phyloP scores from a whole-genome alignment of 2,797 vertebrate genomes.

The Glossophaga mutica region DNA sequence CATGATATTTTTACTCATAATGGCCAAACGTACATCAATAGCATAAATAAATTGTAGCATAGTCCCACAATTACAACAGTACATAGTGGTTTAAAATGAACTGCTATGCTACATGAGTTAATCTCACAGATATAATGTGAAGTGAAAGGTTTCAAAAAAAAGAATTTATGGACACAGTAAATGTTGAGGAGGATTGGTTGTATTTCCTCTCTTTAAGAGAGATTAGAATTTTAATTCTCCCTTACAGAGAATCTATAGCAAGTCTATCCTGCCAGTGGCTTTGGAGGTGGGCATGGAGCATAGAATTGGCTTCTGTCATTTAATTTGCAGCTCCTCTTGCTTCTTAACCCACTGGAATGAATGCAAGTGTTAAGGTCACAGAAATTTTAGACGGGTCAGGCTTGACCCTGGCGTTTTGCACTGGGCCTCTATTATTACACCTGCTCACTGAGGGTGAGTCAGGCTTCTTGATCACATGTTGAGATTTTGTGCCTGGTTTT shows the following conservation, averaged over 20 bases:
- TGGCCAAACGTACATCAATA: not conserved
- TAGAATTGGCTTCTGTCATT: not conserved
- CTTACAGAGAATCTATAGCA: not conserved
- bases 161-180: not conserved
- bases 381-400: not conserved
- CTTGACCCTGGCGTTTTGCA: not conserved
- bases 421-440: not conserved
- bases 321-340: not conserved
- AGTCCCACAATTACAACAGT: not conserved
- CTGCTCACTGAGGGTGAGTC: not conserved
- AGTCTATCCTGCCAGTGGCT: not conserved
- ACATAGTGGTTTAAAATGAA: not conserved
- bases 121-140: not conserved
- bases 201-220: constrained; percentile 19
- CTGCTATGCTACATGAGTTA: not conserved
- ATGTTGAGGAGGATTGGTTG: constrained; percentile 4
- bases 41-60: not conserved
- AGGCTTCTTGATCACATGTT: not conserved
- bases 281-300: not conserved
- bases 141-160: not conserved
- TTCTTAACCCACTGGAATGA: not conserved
- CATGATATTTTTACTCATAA: not conserved
- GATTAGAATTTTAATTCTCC: not conserved
- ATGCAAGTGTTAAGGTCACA: not conserved
- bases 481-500: not conserved